Percentiles rank a stretch among this genome's conserved stretches.
These are phyloP conservation scores for Erythrolamprus reginae DNA, from an alignment of 2,113 vertebrate species.

Conservation along the genomic window DNA sequence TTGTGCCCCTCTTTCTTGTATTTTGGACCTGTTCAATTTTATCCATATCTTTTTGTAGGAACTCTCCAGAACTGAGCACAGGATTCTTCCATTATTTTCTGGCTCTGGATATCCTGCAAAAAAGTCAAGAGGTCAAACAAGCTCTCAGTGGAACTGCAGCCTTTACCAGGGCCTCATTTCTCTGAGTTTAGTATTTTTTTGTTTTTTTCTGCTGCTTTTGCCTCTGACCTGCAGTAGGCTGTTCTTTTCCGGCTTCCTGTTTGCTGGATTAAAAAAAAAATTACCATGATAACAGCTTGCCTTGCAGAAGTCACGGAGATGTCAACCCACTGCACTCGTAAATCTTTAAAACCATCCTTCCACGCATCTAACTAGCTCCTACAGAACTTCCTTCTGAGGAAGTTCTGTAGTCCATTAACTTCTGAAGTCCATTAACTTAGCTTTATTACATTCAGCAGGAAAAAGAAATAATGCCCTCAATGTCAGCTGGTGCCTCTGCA, in stretches of 20 bases:
- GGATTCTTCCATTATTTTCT: accelerated
- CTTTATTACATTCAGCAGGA: background rate
- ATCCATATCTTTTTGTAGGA: too few relatives aligned
- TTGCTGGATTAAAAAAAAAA: conserved; percentile 31
- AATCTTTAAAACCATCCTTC: background rate
- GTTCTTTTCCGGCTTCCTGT: conserved; percentile 59
- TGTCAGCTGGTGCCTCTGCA: background rate
- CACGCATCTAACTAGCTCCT: too few relatives aligned
- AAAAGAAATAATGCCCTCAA: background rate
- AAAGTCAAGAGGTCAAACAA: conserved; percentile 12
- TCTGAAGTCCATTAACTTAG: too few relatives aligned
- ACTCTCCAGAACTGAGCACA: too few relatives aligned
- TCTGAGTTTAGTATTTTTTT: conserved; percentile 36
- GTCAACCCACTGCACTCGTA: background rate
- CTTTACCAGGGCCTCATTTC: conserved; percentile 26
- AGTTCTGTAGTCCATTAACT: background rate
- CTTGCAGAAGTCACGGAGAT: background rate
- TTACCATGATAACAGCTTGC: accelerated
- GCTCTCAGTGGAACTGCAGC: background rate
- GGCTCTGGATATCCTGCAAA: background rate
- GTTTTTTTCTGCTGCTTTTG: conserved; percentile 22
- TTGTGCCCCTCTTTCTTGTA: too few relatives aligned
- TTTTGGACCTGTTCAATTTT: too few relatives aligned
- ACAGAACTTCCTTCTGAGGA: background rate
- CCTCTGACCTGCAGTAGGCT: conserved; percentile 48